Evolutionary conservation across 1,140 invertebrate genomes (phyloP), one percentile per base, ranked within the genome.

Genomic region (Heliconius himera): DNA sequence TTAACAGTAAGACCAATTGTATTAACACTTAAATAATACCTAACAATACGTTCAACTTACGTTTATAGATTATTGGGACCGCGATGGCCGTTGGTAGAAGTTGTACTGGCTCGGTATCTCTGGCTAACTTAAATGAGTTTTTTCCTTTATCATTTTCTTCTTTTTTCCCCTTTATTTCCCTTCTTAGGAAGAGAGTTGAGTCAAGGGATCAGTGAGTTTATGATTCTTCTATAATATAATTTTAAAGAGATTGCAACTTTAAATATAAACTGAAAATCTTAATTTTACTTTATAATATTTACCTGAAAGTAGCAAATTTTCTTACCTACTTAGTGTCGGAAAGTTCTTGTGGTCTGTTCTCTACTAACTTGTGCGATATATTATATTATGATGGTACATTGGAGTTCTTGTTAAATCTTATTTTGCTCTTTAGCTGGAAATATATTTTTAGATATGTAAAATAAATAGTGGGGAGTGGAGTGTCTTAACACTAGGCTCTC

Each of bases 191-290:
- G 80, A 84, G 86, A 84, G 82, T 90, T 87, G 84, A 90, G 89
- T 87, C 85, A 86, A 85, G 89, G 89, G 87, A 90, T 90, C 87
- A 87, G 89, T 90, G 87, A 88, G 89, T 91, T 91, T 91, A 92
- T 88, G 88, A 90, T 91, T 87, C 86, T 87, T 87, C 88, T 90
- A 90, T 86, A 91, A 90, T 90, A 90, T 86, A 91, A 90, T 81
- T 90, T 91, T 92, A 87, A 89, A 87, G 88, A 90, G 85, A 82
- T 89, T 85, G 84, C 84, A 81, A 78, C 81, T 46, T 13, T 33
- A 70, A 78, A 84, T 77, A 78, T 54, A 74, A 72, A 76, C 60
- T 66, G 60, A 29, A 66, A 29, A 26, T 13, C 26, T 66, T 6
- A 66, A 22, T 66, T 66, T 66, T 66, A 66, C 8, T 66, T 66